Base-by-base conservation (phyloP, 2,888 invertebrate genomes). In the Entomobrya multifasciata region DNA sequence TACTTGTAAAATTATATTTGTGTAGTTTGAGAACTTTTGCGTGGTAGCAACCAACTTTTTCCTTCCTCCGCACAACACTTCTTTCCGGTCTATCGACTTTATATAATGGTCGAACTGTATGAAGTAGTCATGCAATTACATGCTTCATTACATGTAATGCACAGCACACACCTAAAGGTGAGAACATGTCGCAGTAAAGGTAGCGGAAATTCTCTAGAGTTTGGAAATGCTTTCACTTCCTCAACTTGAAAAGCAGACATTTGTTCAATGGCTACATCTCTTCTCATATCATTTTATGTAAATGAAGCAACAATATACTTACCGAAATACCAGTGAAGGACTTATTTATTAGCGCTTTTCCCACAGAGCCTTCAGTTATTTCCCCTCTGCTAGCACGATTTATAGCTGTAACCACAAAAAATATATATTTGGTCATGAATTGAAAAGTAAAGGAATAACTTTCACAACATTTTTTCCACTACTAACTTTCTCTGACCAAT, bases 51-150 rank as follows among this genome's bases (percentile, higher is more conserved):
- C 36, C 17, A 65, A 65, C 36, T 65, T 65, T 65, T 65, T 30
- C 36, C 8, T 36, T 36, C 5, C 41, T 20, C 36, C 41, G 17
- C 20, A 60, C n/a, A 78, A 20, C 36, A 11, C 65, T 52, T 30
- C 49, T 47, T 44, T 79, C 30, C 20, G 49, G 17, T 62, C 27
- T n/a, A n/a, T 79, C 62, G 1, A 41, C 15, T 79, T 79, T 44
- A 25, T 30, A 27, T 27, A 17, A 27, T 65, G n/a, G 11, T 13
- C 30, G 57, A 67, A 55, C 41, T 55, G 47, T 11, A 41, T 36
- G n/a, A 55, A 65, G 65, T 49, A 49, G 62, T 79, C 65, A 65
- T 65, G 41, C 60, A 70, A 80, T 67, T 70, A 67, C 67, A 80
- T 22, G 80, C 67, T 41, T 80, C 79, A 67, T 65, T 52, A 67